Evolutionary conservation across 2,113 vertebrate species (phyloP), one percentile per base, ranked within the genome.

Genomic region (Dascyllus trimaculatus): DNA sequence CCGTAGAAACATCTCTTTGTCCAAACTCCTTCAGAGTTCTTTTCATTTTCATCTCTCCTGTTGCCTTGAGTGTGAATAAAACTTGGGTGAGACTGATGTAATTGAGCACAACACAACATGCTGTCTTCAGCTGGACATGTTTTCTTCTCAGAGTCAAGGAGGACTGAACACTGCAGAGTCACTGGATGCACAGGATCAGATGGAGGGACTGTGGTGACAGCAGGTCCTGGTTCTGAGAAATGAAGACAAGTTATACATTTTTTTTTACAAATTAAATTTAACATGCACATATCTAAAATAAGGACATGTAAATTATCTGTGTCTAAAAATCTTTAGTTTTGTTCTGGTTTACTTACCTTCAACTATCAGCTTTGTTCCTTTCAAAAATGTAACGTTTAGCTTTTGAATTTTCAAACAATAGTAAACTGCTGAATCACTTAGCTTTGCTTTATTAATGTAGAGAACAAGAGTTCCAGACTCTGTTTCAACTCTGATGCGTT

Each of bases 161-260:
- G n/a, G n/a, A n/a, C n/a, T n/a, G n/a, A 88, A 65, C 82, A 87
- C 0, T 71, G 69, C 0, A 81, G 64, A 59, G 3, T 70, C 11
- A 82, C 75, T 4, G 72, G 51, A 45, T 1, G 18, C 19, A 76
- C 68, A 18, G 60, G 0, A 65, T 40, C 63, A 70, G 72, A 0
- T 11, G 62, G 26, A 5, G 59, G 26, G n/a, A 9, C 0, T 14
- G 58, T 11, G 15, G 56, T 58, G 26, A 38, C 11, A 32, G 0
- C 17, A 22, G 45, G 5, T 10, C 58, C 60, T 7, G 51, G 32
- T 40, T 1, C 49, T 65, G 17, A 25, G 38, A 19, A 8, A 24
- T 19, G 13, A 13, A 75, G 48, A 71, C 24, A 4, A 35, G 19
- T 4, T 4, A 40, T 5, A 35, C n/a, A n/a, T n/a, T n/a, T n/a